phyloP scores from a whole-genome alignment of 2,113 vertebrate genomes.

The Kobus ellipsiprymnus region DNA sequence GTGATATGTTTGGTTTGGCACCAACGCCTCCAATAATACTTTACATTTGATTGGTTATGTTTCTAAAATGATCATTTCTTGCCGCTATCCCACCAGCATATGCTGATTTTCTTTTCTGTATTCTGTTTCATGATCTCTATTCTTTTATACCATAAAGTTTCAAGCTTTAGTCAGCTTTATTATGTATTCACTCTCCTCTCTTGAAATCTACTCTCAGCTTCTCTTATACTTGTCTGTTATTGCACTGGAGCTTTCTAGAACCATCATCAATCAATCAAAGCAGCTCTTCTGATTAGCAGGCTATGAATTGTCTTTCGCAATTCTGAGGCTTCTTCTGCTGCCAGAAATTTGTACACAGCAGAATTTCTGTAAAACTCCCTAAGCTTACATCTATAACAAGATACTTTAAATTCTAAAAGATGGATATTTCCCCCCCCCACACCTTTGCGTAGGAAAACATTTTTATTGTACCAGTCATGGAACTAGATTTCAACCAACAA shows the following conservation, averaged over 20 bases:
- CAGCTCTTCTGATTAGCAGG: background rate
- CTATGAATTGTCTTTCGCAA: background rate
- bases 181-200: background rate
- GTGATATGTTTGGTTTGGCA: background rate
- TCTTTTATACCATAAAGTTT: background rate
- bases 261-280: background rate
- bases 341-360: background rate
- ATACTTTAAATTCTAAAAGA: background rate
- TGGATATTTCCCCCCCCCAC: background rate
- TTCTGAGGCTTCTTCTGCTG: background rate
- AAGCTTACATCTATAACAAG: background rate
- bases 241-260: background rate
- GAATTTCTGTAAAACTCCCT: background rate
- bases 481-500: background rate
- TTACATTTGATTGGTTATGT: background rate
- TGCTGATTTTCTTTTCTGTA: background rate
- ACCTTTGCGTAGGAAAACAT: background rate
- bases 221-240: background rate
- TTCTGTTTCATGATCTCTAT: background rate
- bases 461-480: background rate
- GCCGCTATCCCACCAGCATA: background rate
- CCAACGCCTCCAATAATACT: background rate
- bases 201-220: background rate
- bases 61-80: slow-evolving; percentile 7
- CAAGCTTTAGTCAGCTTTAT: background rate